These are phyloP conservation scores for Pachycephala philippinensis DNA, from an alignment of 2,113 vertebrate species.

Conservation along the genomic window DNA sequence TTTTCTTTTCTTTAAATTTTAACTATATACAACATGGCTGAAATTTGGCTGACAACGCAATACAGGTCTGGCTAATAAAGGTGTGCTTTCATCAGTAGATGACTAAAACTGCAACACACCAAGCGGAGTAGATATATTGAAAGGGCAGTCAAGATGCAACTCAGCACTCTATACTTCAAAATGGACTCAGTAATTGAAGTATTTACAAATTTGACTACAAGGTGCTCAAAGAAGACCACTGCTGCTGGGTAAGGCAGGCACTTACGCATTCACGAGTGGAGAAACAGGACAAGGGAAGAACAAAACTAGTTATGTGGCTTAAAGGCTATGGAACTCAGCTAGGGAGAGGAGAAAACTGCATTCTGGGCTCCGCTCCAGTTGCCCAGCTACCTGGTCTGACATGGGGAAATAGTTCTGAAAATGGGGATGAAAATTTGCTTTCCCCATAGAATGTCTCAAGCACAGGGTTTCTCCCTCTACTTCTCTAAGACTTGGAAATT, in stretches of 20 bases:
- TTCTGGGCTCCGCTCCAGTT: not conserved
- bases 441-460: not conserved
- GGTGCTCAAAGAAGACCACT: not conserved
- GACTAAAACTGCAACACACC: not conserved
- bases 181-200: not conserved
- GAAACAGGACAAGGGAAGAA: not conserved
- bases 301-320: not conserved
- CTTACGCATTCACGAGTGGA: fast-evolving
- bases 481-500: not conserved
- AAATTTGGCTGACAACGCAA: not conserved
- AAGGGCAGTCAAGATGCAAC: not conserved
- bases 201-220: not conserved
- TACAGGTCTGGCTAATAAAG: not conserved
- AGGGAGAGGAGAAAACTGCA: not conserved
- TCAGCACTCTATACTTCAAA: not conserved
- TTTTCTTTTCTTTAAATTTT: not conserved
- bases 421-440: not conserved
- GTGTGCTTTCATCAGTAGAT: not conserved
- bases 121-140: not conserved
- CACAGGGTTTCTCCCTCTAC: not conserved
- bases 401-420: not conserved
- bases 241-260: not conserved
- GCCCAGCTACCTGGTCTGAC: not conserved
- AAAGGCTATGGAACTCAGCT: not conserved
- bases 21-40: not conserved